A percentile compares a stretch with the other conserved stretches of the same genome.
Conservation (phyloP, 23 tunicate genomes). For the Pegea sp. region DNA sequence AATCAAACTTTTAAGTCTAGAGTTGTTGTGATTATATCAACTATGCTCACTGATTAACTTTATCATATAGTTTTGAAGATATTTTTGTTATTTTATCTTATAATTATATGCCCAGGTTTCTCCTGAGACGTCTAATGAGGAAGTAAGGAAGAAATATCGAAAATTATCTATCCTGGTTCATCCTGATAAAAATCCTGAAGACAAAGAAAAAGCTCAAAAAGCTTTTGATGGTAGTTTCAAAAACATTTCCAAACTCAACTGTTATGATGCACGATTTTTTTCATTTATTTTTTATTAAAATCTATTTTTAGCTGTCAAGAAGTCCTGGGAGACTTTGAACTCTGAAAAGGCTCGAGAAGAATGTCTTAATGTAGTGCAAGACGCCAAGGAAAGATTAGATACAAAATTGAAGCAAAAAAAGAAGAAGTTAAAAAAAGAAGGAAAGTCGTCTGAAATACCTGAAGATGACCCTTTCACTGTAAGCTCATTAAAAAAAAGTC, state of each 20-base stretch:
- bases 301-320: constrained; percentile 61
- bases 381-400: constrained; percentile 82
- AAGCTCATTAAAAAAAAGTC: constrained; percentile 1
- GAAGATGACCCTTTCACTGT: constrained; percentile 44
- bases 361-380: constrained; percentile 85
- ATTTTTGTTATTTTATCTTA: no score
- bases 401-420: constrained; percentile 30
- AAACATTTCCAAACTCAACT: background rate
- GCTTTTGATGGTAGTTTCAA: constrained; percentile 58
- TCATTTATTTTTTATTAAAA: background rate
- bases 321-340: constrained; percentile 83
- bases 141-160: constrained; percentile 69
- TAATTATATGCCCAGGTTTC: no score
- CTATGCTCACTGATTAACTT: no score
- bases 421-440: constrained; percentile 69
- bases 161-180: constrained; percentile 90
- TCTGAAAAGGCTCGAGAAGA: constrained; percentile 47
- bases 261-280: background rate
- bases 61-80: no score
- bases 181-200: constrained; percentile 84
- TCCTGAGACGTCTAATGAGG: constrained; percentile 57
- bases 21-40: no score
- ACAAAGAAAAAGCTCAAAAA: constrained; percentile 69
- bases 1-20: no score
- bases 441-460: constrained; percentile 30